Conservation (phyloP, 1,140 invertebrate genomes). For the Adelges cooleyi region DNA sequence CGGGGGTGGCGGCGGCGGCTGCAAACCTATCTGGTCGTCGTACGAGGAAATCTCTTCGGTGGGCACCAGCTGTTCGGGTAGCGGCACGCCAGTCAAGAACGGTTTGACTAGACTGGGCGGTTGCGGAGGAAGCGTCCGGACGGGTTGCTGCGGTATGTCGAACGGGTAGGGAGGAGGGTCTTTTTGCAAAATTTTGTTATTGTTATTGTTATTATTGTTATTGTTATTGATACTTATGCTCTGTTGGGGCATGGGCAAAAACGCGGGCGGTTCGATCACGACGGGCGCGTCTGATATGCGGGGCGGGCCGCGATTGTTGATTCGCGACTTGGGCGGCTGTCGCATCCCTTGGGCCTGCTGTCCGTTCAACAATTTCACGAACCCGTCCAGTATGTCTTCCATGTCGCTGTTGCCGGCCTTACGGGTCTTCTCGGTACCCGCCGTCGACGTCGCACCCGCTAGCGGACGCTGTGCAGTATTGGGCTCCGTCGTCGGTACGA, state of each 20-base stretch:
- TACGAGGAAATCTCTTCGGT: not conserved
- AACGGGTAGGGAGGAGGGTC: conserved; percentile 54
- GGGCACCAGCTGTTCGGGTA: conserved; percentile 62
- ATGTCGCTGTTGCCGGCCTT: conserved; percentile 55
- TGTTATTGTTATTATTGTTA: not conserved
- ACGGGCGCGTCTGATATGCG: conserved; percentile 61
- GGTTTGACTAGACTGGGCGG: conserved; percentile 41
- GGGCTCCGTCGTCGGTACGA: conserved; percentile 30
- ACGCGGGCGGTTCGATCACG: conserved; percentile 51
- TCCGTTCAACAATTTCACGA: conserved; percentile 76
- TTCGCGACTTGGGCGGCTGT: conserved; percentile 49
- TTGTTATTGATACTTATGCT: not conserved
- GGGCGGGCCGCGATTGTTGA: conserved; percentile 79
- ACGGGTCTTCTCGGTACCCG: conserved; percentile 43
- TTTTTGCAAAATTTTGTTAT: conserved; percentile 32
- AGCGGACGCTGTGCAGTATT: conserved; percentile 30
- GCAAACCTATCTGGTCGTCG: not conserved
- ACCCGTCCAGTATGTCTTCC: conserved; percentile 80
- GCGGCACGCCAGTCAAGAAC: conserved; percentile 53
- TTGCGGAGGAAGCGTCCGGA: conserved; percentile 34
- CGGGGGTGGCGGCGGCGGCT: not conserved
- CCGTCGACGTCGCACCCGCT: conserved; percentile 35
- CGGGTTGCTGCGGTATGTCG: conserved; percentile 47
- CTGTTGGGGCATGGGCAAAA: conserved; percentile 22
- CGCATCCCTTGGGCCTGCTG: conserved; percentile 49